A percentile compares a stretch with the other conserved stretches of the same genome.
Evolutionary conservation across 2,888 invertebrate genomes (phyloP).

Genomic region (Tortrix viridana): DNA sequence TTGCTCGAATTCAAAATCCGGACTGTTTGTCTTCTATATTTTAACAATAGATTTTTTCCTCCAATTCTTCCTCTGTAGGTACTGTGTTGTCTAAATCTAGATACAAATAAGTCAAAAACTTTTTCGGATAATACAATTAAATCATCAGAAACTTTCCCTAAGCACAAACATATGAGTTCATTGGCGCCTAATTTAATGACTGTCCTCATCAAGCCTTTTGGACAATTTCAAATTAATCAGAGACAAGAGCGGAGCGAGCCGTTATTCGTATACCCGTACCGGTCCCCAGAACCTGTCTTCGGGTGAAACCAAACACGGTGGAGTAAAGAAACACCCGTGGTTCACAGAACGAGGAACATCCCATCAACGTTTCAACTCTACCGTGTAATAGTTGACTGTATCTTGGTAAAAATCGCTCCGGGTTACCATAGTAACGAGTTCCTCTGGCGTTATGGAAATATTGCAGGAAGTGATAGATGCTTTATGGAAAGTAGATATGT

Average conservation of each 20-base stretch:
- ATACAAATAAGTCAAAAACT: too few relatives aligned
- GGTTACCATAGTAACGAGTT: slow-evolving; percentile 30
- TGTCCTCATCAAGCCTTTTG: slow-evolving; percentile 22
- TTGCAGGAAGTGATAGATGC: background rate
- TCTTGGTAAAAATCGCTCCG: slow-evolving; percentile 67
- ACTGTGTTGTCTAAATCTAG: too few relatives aligned
- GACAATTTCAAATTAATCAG: slow-evolving; percentile 36
- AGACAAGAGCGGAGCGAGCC: slow-evolving; percentile 32
- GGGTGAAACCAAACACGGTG: slow-evolving; percentile 66
- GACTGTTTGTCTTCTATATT: too few relatives aligned
- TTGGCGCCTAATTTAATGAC: slow-evolving; percentile 13
- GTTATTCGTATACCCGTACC: slow-evolving; percentile 35
- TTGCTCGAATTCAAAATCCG: too few relatives aligned
- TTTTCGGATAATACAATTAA: background rate
- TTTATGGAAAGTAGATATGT: too few relatives aligned
- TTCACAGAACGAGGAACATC: slow-evolving; percentile 54
- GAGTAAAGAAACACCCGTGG: slow-evolving; percentile 59
- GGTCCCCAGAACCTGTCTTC: slow-evolving; percentile 58
- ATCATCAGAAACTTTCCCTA: background rate
- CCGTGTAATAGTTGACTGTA: slow-evolving; percentile 71
- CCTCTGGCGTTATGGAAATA: slow-evolving; percentile 15
- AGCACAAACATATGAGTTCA: slow-evolving; percentile 3
- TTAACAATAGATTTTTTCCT: too few relatives aligned
- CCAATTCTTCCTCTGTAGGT: too few relatives aligned
- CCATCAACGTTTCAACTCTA: slow-evolving; percentile 66